Conservation (phyloP, 1,140 invertebrate genomes). For the Megathymus violae region DNA sequence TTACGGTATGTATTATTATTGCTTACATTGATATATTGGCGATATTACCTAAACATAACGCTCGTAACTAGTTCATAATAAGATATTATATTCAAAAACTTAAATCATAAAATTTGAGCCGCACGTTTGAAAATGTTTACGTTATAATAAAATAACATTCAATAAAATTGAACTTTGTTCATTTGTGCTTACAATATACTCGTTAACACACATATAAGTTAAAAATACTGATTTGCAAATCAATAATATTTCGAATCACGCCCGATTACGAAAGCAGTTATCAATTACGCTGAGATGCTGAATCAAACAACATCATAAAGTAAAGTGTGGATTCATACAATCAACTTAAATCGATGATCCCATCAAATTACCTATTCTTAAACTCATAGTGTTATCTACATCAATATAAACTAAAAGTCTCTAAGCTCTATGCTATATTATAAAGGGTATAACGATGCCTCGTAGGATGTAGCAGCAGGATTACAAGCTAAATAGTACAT, state of each 20-base stretch:
- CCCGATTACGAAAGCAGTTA: constrained; percentile 18
- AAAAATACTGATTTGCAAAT: constrained; percentile 3
- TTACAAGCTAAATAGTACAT: constrained; percentile 12
- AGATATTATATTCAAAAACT: constrained; percentile 55
- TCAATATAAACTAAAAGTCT: constrained; percentile 28
- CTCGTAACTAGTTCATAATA: constrained; percentile 60
- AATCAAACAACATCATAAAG: constrained; percentile 10
- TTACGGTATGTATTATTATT: constrained; percentile 66
- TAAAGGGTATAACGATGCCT: background rate
- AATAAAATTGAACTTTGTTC: constrained; percentile 26
- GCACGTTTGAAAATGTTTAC: constrained; percentile 52
- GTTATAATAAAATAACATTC: constrained; percentile 23
- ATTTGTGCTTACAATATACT: constrained; percentile 10
- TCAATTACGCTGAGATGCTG: background rate
- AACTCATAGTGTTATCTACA: background rate
- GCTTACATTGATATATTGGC: constrained; percentile 76
- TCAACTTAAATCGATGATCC: background rate
- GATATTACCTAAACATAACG: constrained; percentile 48
- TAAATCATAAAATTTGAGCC: constrained; percentile 67
- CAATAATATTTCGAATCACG: constrained; percentile 3
- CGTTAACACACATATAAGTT: background rate
- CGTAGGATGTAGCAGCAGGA: background rate
- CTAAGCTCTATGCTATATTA: constrained; percentile 20
- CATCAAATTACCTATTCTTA: constrained; percentile 23
- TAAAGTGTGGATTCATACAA: constrained; percentile 6